Percentiles rank a stretch among this genome's conserved stretches.
These are phyloP conservation scores for Laterallus jamaicensis DNA, from an alignment of 2,113 vertebrate species.

Conservation along the genomic window DNA sequence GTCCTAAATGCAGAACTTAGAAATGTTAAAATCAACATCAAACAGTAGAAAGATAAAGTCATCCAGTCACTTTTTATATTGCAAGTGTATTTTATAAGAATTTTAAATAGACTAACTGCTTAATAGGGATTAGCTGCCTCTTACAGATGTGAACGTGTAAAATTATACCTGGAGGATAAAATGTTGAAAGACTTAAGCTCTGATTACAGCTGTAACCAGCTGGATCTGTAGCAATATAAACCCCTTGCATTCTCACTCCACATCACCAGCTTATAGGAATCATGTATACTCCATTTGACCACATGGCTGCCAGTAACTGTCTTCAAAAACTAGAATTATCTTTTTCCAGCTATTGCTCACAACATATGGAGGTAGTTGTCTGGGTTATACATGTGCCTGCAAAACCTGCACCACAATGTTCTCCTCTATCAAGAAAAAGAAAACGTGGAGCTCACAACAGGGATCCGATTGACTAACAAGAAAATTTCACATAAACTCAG, in stretches of 20 bases:
- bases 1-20: neutral
- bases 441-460: neutral
- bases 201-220: neutral
- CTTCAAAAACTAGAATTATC: neutral
- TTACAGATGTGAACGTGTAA: neutral
- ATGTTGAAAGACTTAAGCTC: neutral
- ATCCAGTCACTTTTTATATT: neutral
- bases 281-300: neutral
- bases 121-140: neutral
- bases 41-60: neutral
- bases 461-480: neutral
- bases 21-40: neutral
- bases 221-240: neutral
- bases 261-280: neutral
- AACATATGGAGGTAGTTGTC: neutral
- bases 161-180: neutral
- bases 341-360: neutral
- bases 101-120: neutral
- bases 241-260: neutral
- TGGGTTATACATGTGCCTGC: neutral
- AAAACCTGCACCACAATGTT: neutral
- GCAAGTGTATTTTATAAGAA: neutral
- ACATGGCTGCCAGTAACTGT: neutral
- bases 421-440: neutral
- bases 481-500: neutral